Percentiles rank a stretch among this genome's conserved stretches.
Evolutionary conservation across 2,797 vertebrate genomes (phyloP).

Genomic region (Sebastes steindachneri): DNA sequence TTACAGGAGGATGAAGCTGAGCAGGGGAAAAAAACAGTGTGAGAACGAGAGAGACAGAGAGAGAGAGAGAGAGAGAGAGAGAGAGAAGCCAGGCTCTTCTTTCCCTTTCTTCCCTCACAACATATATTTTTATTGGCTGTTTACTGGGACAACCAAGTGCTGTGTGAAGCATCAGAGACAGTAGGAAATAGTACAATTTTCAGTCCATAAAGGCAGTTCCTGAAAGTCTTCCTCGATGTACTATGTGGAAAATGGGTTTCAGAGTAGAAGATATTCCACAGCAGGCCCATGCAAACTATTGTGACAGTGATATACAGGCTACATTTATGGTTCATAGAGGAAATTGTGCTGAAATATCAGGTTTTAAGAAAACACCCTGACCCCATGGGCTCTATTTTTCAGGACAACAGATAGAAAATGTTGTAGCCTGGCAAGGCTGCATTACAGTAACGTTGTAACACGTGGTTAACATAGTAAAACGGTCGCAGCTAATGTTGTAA

Average conservation of each 20-base stretch:
- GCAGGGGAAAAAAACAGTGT: background rate
- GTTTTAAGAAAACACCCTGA: background rate
- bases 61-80: too few relatives aligned
- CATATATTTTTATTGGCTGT: slow-evolving; percentile 28
- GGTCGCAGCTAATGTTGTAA: too few relatives aligned
- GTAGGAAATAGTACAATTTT: background rate
- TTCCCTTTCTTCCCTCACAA: background rate
- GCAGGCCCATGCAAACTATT: background rate
- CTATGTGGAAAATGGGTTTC: slow-evolving; percentile 5
- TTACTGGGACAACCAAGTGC: slow-evolving; percentile 2
- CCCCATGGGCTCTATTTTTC: background rate
- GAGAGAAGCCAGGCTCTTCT: background rate
- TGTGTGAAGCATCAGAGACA: background rate
- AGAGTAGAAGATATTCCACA: background rate
- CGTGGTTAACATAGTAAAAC: too few relatives aligned
- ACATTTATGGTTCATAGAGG: background rate
- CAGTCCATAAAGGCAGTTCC: slow-evolving; percentile 1
- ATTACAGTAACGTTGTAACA: too few relatives aligned
- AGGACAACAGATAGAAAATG: background rate
- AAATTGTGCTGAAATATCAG: background rate
- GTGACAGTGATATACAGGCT: background rate
- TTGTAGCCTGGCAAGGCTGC: background rate
- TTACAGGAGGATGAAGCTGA: slow-evolving; percentile 11
- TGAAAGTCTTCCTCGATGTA: background rate
- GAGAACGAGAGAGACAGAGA: background rate